Percentiles rank a stretch among this genome's conserved stretches.
phyloP scores from a whole-genome alignment of 2,797 vertebrate genomes.

The Myoxocephalus aenaeus region DNA sequence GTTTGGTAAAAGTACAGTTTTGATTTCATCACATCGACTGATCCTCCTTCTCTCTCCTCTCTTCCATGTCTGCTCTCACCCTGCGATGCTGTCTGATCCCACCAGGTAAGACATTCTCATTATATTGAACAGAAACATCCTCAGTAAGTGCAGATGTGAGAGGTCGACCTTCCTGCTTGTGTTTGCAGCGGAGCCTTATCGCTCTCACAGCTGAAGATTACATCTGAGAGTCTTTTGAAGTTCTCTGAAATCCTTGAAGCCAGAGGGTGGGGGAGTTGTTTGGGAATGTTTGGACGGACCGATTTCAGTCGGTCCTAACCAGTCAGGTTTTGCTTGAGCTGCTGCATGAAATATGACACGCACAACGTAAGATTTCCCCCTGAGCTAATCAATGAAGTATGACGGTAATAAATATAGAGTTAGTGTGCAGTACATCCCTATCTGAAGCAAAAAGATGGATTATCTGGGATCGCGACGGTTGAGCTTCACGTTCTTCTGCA shows the following conservation, averaged over 20 bases:
- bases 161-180: accelerated
- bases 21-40: neutral
- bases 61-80: slow-evolving; percentile 55
- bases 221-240: slow-evolving; percentile 32
- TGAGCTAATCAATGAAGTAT: neutral
- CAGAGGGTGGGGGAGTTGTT: slow-evolving; percentile 31
- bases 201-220: slow-evolving; percentile 24
- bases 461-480: neutral
- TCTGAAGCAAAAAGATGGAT: slow-evolving; percentile 6
- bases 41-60: slow-evolving; percentile 37
- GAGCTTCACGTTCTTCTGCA: neutral
- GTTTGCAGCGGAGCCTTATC: slow-evolving; percentile 18
- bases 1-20: neutral
- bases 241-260: slow-evolving; percentile 8
- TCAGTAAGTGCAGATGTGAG: neutral
- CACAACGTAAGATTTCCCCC: neutral
- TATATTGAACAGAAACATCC: neutral
- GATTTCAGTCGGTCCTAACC: neutral
- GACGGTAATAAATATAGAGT: neutral
- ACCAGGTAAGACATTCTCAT: slow-evolving; percentile 61
- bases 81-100: neutral
- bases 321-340: neutral
- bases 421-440: neutral
- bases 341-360: neutral
- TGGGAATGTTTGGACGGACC: neutral